Evolutionary conservation across 2,113 vertebrate species (phyloP).

Genomic region (Thermophis baileyi): DNA sequence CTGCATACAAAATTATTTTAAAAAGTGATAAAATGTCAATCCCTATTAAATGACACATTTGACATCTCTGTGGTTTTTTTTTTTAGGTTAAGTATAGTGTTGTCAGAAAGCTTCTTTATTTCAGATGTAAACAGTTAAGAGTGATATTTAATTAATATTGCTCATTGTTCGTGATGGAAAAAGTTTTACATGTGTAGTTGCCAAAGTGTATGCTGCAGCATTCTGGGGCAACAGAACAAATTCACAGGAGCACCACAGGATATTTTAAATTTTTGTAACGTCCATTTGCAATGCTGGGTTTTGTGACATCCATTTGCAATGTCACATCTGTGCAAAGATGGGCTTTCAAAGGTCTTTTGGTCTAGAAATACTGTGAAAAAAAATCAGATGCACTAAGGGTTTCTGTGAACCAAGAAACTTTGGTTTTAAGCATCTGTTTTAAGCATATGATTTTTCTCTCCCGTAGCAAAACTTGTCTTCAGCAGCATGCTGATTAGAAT

Average conservation of each 20-base stretch:
- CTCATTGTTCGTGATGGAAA: constrained; percentile 74
- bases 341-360: background rate
- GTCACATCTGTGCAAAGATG: background rate
- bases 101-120: constrained; percentile 60
- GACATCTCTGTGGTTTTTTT: constrained; percentile 37
- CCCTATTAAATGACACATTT: constrained; percentile 60
- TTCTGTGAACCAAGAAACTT: background rate
- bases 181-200: constrained; percentile 13
- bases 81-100: constrained; percentile 58
- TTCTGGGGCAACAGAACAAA: background rate
- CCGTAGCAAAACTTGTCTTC: constrained; percentile 69
- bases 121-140: constrained; percentile 65
- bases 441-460: constrained; percentile 67
- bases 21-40: constrained; percentile 55
- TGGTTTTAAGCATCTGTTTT: constrained; percentile 21
- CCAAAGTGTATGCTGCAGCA: background rate
- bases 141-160: constrained; percentile 68
- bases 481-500: constrained; percentile 85
- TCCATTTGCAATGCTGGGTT: background rate
- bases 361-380: background rate
- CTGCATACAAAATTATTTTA: background rate
- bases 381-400: background rate
- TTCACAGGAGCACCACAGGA: background rate
- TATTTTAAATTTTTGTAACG: background rate
- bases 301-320: background rate